Base-by-base conservation (phyloP, 2,113 vertebrate species). In the Actinemys pallida region DNA sequence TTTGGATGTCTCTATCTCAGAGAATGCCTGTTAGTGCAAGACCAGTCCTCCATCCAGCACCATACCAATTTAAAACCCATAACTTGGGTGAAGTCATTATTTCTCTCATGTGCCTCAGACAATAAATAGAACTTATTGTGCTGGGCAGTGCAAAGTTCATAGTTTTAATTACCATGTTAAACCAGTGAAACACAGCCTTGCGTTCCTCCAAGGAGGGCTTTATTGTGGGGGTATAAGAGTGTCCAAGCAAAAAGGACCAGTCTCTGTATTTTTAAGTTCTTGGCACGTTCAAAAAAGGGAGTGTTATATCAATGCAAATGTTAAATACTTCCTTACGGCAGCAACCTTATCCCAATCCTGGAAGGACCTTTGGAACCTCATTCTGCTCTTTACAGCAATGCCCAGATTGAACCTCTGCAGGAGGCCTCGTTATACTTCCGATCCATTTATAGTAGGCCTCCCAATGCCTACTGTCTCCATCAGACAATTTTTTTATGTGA, bases 191-290 rank as follows among this genome's bases (percentile, higher is more conserved):
- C 54, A 22, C 6, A 76, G 7, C 35, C 25, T 84, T 89, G 62
- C 16, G 1, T 35, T n/a, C 16, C 31, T 65, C 31, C 31, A 35
- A 65, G 31, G 62, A 65, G 6, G 62, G 14, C 31, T 65, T 65
- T 65, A 35, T 84, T 56, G 8, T 22, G 39, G 31, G 79, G 39
- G 20, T 31, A 76, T 62, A 35, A 16, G 53, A n/a, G 27, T n/a
- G 53, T 76, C n/a, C 27, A 8, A 49, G 42, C 0, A 35, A 35
- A 29, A 62, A 17, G 7, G 0, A 29, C 45, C 0, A 0, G n/a
- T 54, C 47, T 6, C 16, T 50, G 52, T 42, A 56, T 20, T 54
- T 19, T 0, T 1, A 1, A 0, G 0, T 93, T 93, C 52, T 45
- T 35, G 24, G 0, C 27, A 57, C 1, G 0, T 27, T 39, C 22